Evolutionary conservation across 2,888 invertebrate species (phyloP), one percentile per base, ranked within the genome.

Genomic region (Macaria notata): DNA sequence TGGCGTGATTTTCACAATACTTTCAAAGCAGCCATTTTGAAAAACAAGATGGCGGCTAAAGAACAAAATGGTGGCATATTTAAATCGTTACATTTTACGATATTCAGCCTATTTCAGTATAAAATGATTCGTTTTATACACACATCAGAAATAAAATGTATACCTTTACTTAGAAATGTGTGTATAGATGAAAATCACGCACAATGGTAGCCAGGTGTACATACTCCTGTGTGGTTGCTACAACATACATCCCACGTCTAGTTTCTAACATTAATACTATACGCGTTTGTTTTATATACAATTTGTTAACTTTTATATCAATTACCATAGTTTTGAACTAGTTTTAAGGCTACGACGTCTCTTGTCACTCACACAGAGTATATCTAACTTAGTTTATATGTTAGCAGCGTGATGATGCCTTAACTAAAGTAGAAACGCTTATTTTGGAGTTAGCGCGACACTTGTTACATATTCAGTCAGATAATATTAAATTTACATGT

Each of bases 271-370:
- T 81, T 87, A 86, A 82, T 77, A 81, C 86, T 86, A 87, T 79
- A 48, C 42, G 76, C 72, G 70, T 80, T 65, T 78, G 72, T 75
- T 76, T 36, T 88, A 88, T 89, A 78, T 89, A 88, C 86, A 88
- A 65, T 66, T 75, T 77, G 73, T 75, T 74, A 71, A 57, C 68
- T 73, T 78, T 81, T 81, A 78, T 76, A 78, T 77, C 74, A 73
- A 78, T 83, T 77, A 80, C 75, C 82, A 82, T 88, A 90, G 88
- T 88, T 91, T 91, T 90, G 91, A 90, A 91, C 91, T 90, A 91
- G 85, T 86, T 86, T 83, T 91, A 91, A 91, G 90, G 90, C 91
- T 91, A 90, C 88, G 83, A 85, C 81, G 80, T 85, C 82, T 82
- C 78, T 72, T 76, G 83, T 86, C 83, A 86, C 83, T 81, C 85